These are phyloP conservation scores for Mnemiopsis leidyi DNA, from an alignment of 37 sponge, comb jelly and placozoan species.

Conservation along the genomic window DNA sequence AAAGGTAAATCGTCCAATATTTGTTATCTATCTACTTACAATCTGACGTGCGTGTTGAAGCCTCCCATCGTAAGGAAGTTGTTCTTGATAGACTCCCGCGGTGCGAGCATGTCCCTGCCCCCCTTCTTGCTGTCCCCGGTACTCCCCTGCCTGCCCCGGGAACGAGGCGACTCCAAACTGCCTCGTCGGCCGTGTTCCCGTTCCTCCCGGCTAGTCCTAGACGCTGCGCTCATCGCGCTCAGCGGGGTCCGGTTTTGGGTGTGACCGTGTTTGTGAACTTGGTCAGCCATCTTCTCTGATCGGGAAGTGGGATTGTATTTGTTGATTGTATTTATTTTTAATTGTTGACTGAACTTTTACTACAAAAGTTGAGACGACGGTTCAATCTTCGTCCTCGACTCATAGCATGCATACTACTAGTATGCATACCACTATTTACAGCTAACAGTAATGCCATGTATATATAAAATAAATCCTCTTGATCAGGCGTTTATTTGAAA, in stretches of 20 bases:
- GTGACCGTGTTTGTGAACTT: not conserved
- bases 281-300: not conserved
- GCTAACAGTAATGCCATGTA: no score
- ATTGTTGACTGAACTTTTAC: no score
- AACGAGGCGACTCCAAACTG: not conserved
- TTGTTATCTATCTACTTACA: no score
- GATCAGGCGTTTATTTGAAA: no score
- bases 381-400: no score
- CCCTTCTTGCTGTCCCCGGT: not conserved
- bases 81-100: not conserved
- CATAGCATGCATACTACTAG: no score
- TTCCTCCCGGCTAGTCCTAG: not conserved
- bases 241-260: not conserved
- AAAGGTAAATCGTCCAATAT: no score
- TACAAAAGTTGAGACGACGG: no score
- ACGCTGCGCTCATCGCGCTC: not conserved
- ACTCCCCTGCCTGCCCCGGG: not conserved
- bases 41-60: not conserved
- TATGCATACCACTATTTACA: no score
- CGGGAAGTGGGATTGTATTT: no score
- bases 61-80: not conserved
- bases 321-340: no score
- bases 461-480: no score
- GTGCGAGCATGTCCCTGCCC: not conserved
- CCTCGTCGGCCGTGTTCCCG: not conserved